Conservation (phyloP, 2,113 vertebrate genomes). For the Fukomys damarensis region DNA sequence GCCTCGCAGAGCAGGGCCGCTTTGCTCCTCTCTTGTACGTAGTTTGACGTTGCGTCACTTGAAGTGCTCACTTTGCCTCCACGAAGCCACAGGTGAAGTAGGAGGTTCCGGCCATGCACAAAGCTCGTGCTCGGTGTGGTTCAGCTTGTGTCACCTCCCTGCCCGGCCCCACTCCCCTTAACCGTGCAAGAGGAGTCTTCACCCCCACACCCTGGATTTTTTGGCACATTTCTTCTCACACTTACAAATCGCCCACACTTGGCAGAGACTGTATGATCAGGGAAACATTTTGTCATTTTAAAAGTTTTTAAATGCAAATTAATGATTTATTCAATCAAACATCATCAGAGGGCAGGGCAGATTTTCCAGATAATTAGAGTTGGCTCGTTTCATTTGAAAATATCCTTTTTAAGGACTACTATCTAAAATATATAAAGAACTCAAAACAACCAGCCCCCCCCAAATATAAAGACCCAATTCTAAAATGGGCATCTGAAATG, state of each 20-base stretch:
- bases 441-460: too few species aligned
- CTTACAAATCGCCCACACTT: background rate
- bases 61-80: too few species aligned
- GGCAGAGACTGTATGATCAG: background rate
- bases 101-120: background rate
- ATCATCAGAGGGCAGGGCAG: background rate
- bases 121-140: background rate
- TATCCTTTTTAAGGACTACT: background rate
- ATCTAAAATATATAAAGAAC: too few species aligned
- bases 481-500: too few species aligned
- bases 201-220: background rate
- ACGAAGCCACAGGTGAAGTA: background rate
- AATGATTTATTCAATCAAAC: background rate
- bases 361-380: slow-evolving; percentile 1
- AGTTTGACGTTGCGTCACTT: background rate
- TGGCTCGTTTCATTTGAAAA: background rate
- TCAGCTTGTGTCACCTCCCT: background rate
- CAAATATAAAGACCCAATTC: too few species aligned
- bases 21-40: background rate
- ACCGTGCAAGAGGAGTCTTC: background rate
- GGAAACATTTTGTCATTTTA: background rate
- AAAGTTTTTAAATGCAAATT: background rate
- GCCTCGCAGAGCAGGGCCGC: background rate
- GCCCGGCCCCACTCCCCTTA: background rate
- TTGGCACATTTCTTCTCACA: background rate